Evolutionary conservation across 2,797 vertebrate genomes (phyloP).

Genomic region (Lepilemur ruficaudatus): DNA sequence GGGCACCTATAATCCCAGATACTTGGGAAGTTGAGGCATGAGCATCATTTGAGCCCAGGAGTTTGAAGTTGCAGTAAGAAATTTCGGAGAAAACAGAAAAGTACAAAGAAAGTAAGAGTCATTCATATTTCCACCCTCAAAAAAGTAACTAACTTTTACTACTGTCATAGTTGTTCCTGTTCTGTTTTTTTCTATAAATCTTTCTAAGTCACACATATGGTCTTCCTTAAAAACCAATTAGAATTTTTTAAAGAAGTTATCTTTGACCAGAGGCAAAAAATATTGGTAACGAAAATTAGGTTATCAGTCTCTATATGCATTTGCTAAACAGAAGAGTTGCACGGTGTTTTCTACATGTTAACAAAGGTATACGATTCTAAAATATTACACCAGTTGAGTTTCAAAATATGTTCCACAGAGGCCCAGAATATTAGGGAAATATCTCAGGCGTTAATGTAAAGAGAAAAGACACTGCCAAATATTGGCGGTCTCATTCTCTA

Average conservation of each 20-base stretch:
- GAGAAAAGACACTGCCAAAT: background rate
- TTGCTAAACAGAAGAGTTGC: background rate
- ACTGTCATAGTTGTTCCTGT: background rate
- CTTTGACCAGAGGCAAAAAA: background rate
- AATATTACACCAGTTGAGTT: background rate
- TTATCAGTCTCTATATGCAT: background rate
- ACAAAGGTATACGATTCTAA: background rate
- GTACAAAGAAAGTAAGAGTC: constrained; percentile 12
- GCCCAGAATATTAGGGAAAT: background rate
- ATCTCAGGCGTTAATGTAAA: background rate
- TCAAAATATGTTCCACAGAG: background rate
- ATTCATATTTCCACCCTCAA: background rate
- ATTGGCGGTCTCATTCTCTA: background rate
- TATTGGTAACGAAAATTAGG: background rate
- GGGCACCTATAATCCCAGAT: background rate
- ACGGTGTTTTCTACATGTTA: background rate
- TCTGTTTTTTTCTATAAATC: background rate
- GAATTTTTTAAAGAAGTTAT: background rate
- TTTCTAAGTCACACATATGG: background rate
- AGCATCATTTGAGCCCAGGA: background rate
- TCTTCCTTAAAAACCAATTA: constrained; percentile 13
- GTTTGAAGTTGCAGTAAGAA: background rate
- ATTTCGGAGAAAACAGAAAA: background rate
- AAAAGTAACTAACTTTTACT: constrained; percentile 6
- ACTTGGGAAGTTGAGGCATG: background rate